A percentile compares a stretch with the other conserved stretches of the same genome.
These are phyloP conservation scores for Psittacula cyanocephala DNA, from an alignment of 2,113 vertebrate genomes.

Conservation along the genomic window DNA sequence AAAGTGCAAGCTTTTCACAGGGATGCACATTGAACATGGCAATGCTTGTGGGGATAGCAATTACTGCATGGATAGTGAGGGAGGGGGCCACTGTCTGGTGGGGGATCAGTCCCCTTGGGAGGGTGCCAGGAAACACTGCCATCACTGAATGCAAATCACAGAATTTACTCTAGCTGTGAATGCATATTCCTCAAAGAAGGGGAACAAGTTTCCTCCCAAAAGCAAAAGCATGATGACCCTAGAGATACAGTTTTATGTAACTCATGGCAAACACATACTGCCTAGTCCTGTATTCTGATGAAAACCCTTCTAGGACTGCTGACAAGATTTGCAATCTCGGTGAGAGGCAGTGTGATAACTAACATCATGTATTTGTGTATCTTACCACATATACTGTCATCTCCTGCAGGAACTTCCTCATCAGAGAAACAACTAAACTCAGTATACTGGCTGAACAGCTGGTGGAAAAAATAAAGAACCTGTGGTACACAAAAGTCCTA, in stretches of 20 bases:
- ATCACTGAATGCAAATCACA: not conserved
- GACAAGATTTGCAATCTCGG: not conserved
- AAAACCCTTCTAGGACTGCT: not conserved
- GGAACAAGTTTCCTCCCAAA: not conserved
- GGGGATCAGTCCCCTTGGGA: not conserved
- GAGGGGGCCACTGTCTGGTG: not conserved
- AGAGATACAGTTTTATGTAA: not conserved
- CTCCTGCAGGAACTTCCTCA: slow-evolving; percentile 53
- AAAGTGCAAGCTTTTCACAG: not conserved
- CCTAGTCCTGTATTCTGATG: not conserved
- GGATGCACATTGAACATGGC: fast-evolving
- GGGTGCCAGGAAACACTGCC: not conserved
- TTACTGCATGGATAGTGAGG: not conserved
- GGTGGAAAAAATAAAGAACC: slow-evolving; percentile 21
- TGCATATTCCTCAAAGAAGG: not conserved
- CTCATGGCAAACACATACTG: not conserved
- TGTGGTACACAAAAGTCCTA: slow-evolving; percentile 11
- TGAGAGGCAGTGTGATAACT: not conserved
- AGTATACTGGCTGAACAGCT: slow-evolving; percentile 37
- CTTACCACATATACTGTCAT: not conserved
- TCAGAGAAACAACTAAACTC: slow-evolving; percentile 37
- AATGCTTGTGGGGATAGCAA: not conserved
- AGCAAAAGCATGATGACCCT: not conserved
- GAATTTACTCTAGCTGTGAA: not conserved
- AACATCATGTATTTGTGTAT: not conserved